These are phyloP conservation scores for Sorex araneus DNA, from an alignment of 2,113 vertebrate species.

Conservation along the genomic window DNA sequence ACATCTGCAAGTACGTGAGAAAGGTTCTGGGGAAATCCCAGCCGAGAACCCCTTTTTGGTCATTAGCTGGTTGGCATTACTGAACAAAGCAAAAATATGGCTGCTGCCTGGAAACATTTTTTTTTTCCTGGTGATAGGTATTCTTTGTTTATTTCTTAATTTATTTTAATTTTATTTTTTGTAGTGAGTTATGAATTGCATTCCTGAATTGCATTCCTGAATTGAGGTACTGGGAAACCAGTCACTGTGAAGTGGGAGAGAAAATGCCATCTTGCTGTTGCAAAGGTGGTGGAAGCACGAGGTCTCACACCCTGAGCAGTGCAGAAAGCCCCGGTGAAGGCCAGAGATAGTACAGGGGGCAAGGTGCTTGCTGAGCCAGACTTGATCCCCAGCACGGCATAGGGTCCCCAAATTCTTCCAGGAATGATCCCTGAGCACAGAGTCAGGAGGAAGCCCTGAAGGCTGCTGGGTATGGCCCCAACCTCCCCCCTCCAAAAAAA, in stretches of 20 bases:
- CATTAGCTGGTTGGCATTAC: background rate
- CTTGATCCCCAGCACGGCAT: no score
- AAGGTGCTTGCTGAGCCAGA: no score
- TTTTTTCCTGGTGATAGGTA: slow-evolving; percentile 13
- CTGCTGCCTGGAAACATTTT: background rate
- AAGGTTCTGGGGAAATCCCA: background rate
- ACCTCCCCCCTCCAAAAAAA: background rate
- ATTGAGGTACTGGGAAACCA: background rate
- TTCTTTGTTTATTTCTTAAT: no score
- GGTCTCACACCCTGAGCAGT: background rate
- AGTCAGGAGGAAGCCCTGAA: no score
- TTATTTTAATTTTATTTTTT: background rate
- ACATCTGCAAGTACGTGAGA: background rate
- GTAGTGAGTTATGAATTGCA: background rate
- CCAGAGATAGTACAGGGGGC: no score
- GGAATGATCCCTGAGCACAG: no score
- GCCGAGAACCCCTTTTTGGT: background rate
- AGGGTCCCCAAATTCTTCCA: no score
- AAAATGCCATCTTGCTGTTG: background rate
- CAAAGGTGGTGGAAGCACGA: background rate
- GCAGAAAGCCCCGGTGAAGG: no score
- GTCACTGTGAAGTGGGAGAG: background rate
- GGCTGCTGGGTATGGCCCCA: no score
- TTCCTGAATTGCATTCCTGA: background rate
- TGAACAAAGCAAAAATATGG: background rate